A percentile compares a stretch with the other conserved stretches of the same genome.
Conservation (phyloP, 2,888 invertebrate species). For the Eremobia ochroleuca region DNA sequence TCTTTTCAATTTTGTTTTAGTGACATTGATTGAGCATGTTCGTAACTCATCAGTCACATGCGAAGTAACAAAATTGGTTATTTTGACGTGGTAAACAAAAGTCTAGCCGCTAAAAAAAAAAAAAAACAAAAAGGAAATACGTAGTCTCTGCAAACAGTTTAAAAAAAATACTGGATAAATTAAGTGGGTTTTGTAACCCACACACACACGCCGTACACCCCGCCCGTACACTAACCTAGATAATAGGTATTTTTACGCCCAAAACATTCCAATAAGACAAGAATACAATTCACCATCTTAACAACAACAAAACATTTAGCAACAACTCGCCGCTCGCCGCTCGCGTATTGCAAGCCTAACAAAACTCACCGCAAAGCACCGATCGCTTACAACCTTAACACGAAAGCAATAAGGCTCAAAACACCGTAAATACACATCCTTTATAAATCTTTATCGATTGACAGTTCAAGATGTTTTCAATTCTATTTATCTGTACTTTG, state of each 20-base stretch:
- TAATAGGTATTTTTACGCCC: background rate
- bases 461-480: constrained; percentile 71
- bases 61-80: constrained; percentile 28
- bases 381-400: constrained; percentile 43
- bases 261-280: background rate
- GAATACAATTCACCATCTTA: background rate
- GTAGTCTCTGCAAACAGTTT: background rate
- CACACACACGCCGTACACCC: no score
- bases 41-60: constrained; percentile 41
- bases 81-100: background rate
- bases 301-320: constrained; percentile 23
- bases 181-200: background rate
- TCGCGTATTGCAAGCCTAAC: constrained; percentile 41
- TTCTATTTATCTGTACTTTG: constrained; percentile 70
- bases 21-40: constrained; percentile 56
- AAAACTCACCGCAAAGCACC: constrained; percentile 8
- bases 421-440: constrained; percentile 37
- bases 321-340: background rate
- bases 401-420: constrained; percentile 46
- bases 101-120: background rate
- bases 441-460: constrained; percentile 62
- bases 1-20: constrained; percentile 43
- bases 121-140: no score
- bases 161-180: background rate
- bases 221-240: no score